A percentile compares a stretch with the other conserved stretches of the same genome.
Evolutionary conservation across 2,113 vertebrate genomes (phyloP).

Genomic region (Tupaia tana): DNA sequence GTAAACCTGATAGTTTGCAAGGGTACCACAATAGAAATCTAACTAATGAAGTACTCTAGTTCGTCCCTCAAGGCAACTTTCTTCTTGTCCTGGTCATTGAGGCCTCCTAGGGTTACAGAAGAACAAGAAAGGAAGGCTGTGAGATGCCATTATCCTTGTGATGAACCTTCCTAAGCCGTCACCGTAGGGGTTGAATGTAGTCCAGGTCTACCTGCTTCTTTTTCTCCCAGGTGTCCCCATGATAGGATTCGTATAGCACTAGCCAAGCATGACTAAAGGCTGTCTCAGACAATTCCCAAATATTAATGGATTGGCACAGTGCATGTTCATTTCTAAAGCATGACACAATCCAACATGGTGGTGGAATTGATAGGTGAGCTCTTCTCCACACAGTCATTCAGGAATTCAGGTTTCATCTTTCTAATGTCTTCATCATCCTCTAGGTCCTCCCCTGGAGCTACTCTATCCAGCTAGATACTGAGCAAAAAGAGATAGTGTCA

Average conservation of each 20-base stretch:
- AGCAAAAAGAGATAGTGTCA: background rate
- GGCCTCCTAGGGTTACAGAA: background rate
- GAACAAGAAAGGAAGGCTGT: background rate
- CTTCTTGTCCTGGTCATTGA: background rate
- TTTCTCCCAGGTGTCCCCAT: background rate
- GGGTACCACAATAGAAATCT: background rate
- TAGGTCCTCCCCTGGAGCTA: background rate
- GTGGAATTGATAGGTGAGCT: background rate
- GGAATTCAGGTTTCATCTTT: background rate
- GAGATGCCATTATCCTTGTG: background rate
- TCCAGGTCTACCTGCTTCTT: background rate
- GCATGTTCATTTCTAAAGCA: background rate
- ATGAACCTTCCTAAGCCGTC: background rate
- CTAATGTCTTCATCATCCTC: background rate
- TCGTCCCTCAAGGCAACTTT: background rate
- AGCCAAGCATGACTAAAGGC: background rate
- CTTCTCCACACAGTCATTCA: background rate
- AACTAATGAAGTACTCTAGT: background rate
- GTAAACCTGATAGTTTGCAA: background rate
- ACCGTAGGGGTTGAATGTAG: background rate
- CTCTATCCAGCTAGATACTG: too few relatives aligned
- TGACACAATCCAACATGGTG: background rate
- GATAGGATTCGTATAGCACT: background rate
- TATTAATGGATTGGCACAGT: background rate
- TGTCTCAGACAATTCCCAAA: background rate